Evolutionary conservation across 92 coral and sea anemone genomes (phyloP), one percentile per base, ranked within the genome.

Genomic region (Montipora capitata): DNA sequence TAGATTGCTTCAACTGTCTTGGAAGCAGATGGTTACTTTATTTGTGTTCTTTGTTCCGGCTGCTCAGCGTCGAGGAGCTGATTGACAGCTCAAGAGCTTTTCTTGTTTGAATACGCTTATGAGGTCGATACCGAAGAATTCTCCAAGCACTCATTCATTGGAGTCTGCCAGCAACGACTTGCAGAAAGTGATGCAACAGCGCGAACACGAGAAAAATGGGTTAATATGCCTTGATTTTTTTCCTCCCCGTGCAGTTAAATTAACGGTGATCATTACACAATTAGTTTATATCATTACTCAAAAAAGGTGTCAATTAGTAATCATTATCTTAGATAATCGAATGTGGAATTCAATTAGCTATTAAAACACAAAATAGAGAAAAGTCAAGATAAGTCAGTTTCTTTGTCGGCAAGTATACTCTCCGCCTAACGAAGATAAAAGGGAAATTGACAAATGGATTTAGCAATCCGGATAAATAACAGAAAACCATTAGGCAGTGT

Each of bases 291-390:
- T 92, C 96, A 94, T 91, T 88, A 87, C 93, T 86, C 95, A 85
- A 91, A 88, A 54, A 89, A 81, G 94, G 97, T 96, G 99, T 94
- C 98, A 92, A 96, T 96, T 96, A 93, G 89, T 93, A 63, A 89
- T 97, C 95, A 97, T 97, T 95, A 96, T 93, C 96, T 90, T 77
- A 95, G 96, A 97, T 97, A 89, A 95, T 97, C 98, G 96, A 90
- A 90, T 83, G 89, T 91, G 98, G 99, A 95, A 97, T 97, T 97
- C 99, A 96, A 97, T 97, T 97, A 95, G 81, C 95, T 90, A 92
- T 91, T 88, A 94, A 91, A 87, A 91, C 91, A 91, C 81, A 91
- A 91, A 91, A 87, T 91, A 91, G 85, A 87, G 79, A 87, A 82
- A 91, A 81, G 88, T 91, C 88, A 59, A 87, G 94, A 86, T 81